These are phyloP conservation scores for Tetrax tetrax DNA, from an alignment of 2,113 vertebrate species.

Conservation along the genomic window DNA sequence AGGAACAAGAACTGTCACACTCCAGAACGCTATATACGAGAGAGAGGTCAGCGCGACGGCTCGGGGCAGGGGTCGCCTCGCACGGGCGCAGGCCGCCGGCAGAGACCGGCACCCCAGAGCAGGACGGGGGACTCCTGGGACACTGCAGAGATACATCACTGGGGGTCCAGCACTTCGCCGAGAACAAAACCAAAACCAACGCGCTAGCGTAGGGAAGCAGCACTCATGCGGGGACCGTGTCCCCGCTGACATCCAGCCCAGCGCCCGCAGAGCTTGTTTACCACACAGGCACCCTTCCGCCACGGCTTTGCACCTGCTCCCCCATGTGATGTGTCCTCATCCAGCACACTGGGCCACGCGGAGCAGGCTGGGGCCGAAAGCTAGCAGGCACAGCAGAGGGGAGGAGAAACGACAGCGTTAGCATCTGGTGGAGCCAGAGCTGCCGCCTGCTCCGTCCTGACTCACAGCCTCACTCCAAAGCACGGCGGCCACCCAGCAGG, in stretches of 20 bases:
- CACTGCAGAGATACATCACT: neutral
- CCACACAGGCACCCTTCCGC: neutral
- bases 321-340: accelerated
- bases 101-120: neutral
- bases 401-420: accelerated
- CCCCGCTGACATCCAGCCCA: accelerated
- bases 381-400: neutral
- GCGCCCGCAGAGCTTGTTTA: accelerated
- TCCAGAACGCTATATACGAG: constrained; percentile 47
- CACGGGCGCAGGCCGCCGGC: neutral
- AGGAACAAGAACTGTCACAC: constrained; percentile 60
- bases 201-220: neutral
- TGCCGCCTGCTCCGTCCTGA: neutral
- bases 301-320: accelerated
- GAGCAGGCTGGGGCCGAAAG: neutral
- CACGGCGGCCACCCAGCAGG: neutral
- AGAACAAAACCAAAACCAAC: neutral
- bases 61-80: neutral
- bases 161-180: neutral
- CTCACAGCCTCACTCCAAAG: neutral
- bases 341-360: accelerated
- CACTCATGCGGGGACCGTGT: accelerated
- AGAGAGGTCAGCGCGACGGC: neutral
- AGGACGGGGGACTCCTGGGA: neutral
- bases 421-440: neutral